Conservation (phyloP, 2,113 vertebrate genomes). For the Macaca nemestrina region DNA sequence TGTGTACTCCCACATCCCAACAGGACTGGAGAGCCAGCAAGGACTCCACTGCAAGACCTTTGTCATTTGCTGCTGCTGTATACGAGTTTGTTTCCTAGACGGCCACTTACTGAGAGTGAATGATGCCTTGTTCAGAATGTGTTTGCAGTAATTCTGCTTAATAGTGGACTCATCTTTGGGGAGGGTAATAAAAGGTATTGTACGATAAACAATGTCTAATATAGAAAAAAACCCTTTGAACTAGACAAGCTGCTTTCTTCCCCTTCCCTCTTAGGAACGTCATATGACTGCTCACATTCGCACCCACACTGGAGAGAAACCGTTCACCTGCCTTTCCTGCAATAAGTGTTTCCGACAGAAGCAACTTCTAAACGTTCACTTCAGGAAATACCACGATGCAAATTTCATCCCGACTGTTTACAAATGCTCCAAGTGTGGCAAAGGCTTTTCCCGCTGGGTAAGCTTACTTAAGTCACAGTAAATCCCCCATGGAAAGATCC, state of each 20-base stretch:
- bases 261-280: constrained; percentile 48
- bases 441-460: constrained; percentile 74
- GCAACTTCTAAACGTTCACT: constrained; percentile 68
- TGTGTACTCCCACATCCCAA: rapidly evolving
- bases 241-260: neutral
- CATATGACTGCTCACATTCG: constrained; percentile 53
- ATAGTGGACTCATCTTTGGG: neutral
- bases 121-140: rapidly evolving
- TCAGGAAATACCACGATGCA: constrained; percentile 53
- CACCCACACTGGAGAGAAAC: constrained; percentile 76
- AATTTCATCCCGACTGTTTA: constrained; percentile 8
- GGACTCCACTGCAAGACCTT: neutral
- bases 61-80: rapidly evolving
- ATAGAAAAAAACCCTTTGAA: neutral
- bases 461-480: neutral
- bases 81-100: neutral
- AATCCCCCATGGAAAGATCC: too few relatives aligned
- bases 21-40: neutral
- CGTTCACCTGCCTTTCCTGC: constrained; percentile 73
- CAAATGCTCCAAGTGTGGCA: constrained; percentile 65
- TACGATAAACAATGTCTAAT: neutral
- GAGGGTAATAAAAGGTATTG: neutral
- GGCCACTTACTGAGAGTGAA: neutral
- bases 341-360: constrained; percentile 66
- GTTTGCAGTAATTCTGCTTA: neutral